Evolutionary conservation across 2,797 vertebrate species (phyloP).

Genomic region (Oreonectes daqikongensis): DNA sequence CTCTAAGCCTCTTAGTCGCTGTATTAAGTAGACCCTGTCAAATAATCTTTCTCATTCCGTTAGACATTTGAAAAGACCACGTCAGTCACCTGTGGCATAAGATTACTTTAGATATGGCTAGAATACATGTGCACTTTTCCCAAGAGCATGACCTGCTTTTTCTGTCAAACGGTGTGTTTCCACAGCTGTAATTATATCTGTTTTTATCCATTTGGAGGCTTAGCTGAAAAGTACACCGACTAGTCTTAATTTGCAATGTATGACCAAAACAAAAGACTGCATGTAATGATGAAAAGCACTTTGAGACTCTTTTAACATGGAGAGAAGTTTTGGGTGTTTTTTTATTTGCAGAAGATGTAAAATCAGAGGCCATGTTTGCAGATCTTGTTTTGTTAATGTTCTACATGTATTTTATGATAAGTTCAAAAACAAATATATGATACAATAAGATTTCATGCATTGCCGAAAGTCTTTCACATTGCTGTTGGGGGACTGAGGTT

Average conservation of each 20-base stretch:
- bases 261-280: background rate
- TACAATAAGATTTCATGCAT: no score
- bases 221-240: background rate
- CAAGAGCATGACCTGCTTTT: background rate
- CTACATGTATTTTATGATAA: no score
- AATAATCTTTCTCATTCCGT: conserved; percentile 64
- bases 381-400: no score
- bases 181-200: background rate
- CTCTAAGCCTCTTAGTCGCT: conserved; percentile 43
- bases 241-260: background rate
- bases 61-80: conserved; percentile 5
- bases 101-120: background rate
- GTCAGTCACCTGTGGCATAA: background rate
- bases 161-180: background rate
- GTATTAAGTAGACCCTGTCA: conserved; percentile 60
- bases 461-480: no score
- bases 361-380: no score
- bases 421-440: no score
- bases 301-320: background rate
- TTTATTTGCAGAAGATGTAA: no score
- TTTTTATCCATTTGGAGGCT: background rate
- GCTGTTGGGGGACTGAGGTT: no score
- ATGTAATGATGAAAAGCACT: background rate
- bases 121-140: background rate
- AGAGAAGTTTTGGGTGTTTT: no score